Percentiles rank a stretch among this genome's conserved stretches.
Evolutionary conservation across 2,888 invertebrate species (phyloP).

Genomic region (Cetonia aurata): DNA sequence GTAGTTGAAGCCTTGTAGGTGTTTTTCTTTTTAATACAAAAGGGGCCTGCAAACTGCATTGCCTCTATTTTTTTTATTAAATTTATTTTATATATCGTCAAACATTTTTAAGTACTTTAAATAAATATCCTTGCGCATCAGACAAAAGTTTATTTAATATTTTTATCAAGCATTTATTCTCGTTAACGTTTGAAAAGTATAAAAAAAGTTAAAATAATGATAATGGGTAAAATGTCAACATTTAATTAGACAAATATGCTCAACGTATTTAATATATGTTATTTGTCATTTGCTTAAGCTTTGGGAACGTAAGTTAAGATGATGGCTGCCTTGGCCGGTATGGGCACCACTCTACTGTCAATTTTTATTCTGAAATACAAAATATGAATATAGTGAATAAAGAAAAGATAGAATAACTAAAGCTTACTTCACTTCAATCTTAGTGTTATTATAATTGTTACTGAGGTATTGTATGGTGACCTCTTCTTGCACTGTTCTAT

Average conservation of each 20-base stretch:
- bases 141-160: background rate
- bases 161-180: slow-evolving; percentile 21
- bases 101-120: no score
- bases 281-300: slow-evolving; percentile 2
- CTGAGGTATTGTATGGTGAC: slow-evolving; percentile 74
- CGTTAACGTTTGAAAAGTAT: slow-evolving; percentile 12
- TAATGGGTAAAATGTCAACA: background rate
- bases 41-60: background rate
- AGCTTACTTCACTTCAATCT: slow-evolving; percentile 66
- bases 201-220: slow-evolving; percentile 20
- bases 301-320: slow-evolving; percentile 79
- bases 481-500: slow-evolving; percentile 70
- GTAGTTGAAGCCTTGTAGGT: slow-evolving; percentile 82
- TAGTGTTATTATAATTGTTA: slow-evolving; percentile 66
- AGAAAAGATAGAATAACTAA: slow-evolving; percentile 22
- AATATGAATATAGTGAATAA: slow-evolving; percentile 36
- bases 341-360: slow-evolving; percentile 69
- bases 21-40: slow-evolving; percentile 3
- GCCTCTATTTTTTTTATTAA: no score
- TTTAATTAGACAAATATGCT: background rate
- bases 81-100: no score
- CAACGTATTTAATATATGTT: background rate
- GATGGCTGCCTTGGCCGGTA: slow-evolving; percentile 75
- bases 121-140: no score
- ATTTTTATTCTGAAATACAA: slow-evolving; percentile 70